Evolutionary conservation across 2,113 vertebrate genomes (phyloP).

Genomic region (Seriola aureovittata): DNA sequence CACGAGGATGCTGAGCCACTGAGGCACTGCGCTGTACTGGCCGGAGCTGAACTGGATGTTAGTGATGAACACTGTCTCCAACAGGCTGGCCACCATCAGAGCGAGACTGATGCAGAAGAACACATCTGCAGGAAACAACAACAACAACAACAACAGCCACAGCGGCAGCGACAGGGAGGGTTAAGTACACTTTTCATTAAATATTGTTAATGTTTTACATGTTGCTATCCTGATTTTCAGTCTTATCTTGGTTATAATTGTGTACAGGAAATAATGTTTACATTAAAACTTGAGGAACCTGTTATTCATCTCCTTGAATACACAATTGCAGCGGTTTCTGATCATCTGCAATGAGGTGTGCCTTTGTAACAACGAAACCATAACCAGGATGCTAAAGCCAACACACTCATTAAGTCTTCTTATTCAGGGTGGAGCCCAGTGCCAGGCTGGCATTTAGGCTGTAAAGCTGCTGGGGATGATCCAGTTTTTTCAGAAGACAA

Average conservation of each 20-base stretch:
- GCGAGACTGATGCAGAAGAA: slow-evolving; percentile 80
- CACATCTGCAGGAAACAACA: slow-evolving; percentile 67
- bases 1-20: slow-evolving; percentile 77
- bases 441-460: too few relatives aligned
- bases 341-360: not conserved
- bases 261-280: not conserved
- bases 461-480: too few relatives aligned
- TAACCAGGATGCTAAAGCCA: not conserved
- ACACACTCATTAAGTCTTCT: not conserved
- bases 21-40: slow-evolving; percentile 69
- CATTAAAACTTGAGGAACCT: slow-evolving; percentile 12
- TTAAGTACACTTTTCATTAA: not conserved
- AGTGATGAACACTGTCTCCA: slow-evolving; percentile 80
- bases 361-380: not conserved
- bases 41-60: slow-evolving; percentile 79
- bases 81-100: slow-evolving; percentile 81
- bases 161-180: too few relatives aligned
- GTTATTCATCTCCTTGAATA: not conserved
- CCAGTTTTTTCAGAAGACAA: too few relatives aligned
- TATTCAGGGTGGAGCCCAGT: not conserved
- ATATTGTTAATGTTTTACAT: too few relatives aligned
- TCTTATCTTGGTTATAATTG: not conserved
- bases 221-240: not conserved
- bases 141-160: too few relatives aligned
- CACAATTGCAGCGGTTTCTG: not conserved